These are phyloP conservation scores for Pygocentrus nattereri DNA, from an alignment of 2,797 vertebrate genomes.

Conservation along the genomic window DNA sequence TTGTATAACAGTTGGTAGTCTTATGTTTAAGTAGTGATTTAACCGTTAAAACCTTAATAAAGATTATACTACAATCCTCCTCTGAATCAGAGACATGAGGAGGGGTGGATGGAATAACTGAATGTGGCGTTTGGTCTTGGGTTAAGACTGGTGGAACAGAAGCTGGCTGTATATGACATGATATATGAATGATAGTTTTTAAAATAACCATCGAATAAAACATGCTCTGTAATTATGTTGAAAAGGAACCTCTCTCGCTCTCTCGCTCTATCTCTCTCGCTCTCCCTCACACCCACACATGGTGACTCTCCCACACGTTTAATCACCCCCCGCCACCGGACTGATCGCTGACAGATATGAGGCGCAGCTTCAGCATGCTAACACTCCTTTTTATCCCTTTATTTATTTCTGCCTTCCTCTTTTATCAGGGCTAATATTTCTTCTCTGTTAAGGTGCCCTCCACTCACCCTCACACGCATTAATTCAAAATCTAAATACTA, in stretches of 20 bases:
- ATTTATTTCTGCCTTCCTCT: constrained; percentile 73
- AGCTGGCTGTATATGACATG: constrained; percentile 52
- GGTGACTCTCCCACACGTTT: constrained; percentile 78
- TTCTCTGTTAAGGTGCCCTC: constrained; percentile 80
- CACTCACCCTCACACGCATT: constrained; percentile 85
- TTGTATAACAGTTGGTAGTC: constrained; percentile 68
- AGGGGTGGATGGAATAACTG: constrained; percentile 52
- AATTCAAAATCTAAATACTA: constrained; percentile 99
- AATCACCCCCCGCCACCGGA: constrained; percentile 85
- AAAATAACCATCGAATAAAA: background rate
- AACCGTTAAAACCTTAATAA: constrained; percentile 71
- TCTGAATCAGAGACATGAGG: background rate
- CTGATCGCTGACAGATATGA: constrained; percentile 95
- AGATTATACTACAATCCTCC: constrained; percentile 64
- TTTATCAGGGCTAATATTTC: constrained; percentile 98
- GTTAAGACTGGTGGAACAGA: constrained; percentile 35
- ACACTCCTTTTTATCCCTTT: constrained; percentile 67
- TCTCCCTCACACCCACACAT: constrained; percentile 47
- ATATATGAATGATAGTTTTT: too few species aligned
- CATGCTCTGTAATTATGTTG: constrained; percentile 19
- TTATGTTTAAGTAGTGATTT: constrained; percentile 60
- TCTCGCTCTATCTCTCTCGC: constrained; percentile 31
- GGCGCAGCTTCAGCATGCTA: constrained; percentile 87
- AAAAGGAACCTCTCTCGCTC: background rate
- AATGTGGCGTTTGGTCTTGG: constrained; percentile 62